Percentiles rank a stretch among this genome's conserved stretches.
Evolutionary conservation across 2,888 invertebrate species (phyloP).

Genomic region (Leptopilina syphax): DNA sequence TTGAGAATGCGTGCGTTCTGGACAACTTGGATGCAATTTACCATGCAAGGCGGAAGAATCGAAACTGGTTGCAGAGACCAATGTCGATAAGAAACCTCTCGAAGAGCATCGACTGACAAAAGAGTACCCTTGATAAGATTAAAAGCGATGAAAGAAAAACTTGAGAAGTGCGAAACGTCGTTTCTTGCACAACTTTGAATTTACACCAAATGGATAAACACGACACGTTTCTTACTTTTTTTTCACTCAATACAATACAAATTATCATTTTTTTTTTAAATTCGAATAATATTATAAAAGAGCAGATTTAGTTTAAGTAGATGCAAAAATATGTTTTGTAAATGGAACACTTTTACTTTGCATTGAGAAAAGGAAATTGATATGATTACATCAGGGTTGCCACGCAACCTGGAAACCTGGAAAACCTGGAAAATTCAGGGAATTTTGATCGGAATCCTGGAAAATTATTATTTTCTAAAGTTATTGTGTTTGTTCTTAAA

Average conservation of each 20-base stretch:
- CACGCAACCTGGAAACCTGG: no score
- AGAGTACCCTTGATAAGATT: slow-evolving; percentile 55
- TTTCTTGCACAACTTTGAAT: slow-evolving; percentile 47
- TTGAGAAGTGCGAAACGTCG: slow-evolving; percentile 58
- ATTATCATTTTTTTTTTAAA: neutral
- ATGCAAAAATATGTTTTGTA: no score
- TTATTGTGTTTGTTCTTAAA: no score
- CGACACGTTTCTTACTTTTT: neutral
- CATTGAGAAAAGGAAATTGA: no score
- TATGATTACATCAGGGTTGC: no score
- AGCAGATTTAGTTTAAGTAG: no score
- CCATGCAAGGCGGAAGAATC: slow-evolving; percentile 30
- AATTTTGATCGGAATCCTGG: no score
- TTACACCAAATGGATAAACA: slow-evolving; percentile 31
- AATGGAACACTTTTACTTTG: no score
- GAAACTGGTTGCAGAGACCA: slow-evolving; percentile 39
- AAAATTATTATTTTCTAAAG: no score
- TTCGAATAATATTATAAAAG: neutral
- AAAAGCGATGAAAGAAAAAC: slow-evolving; percentile 46
- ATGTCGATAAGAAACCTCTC: slow-evolving; percentile 30
- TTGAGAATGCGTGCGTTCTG: slow-evolving; percentile 29
- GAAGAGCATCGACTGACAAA: slow-evolving; percentile 52
- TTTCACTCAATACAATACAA: neutral
- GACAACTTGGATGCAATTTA: slow-evolving; percentile 21
- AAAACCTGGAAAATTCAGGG: no score